phyloP scores from a whole-genome alignment of 2,888 invertebrate species.

The Cyclophora punctaria region DNA sequence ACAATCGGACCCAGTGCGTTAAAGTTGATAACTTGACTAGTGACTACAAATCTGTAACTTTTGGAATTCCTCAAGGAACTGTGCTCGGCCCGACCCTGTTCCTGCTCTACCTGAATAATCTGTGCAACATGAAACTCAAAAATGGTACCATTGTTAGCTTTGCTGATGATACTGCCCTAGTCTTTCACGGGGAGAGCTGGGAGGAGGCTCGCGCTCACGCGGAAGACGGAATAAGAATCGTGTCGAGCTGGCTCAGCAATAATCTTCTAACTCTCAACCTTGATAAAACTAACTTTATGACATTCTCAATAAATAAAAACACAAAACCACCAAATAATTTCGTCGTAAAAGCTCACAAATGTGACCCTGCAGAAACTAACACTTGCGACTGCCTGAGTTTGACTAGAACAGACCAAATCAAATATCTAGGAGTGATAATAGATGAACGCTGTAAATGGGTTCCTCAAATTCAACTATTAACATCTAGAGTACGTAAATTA shows the following conservation, averaged over 20 bases:
- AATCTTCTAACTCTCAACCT: slow-evolving; percentile 4
- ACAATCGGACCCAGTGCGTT: slow-evolving; percentile 1
- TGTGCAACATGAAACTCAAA: slow-evolving; percentile 2
- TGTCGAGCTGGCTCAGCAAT: not conserved
- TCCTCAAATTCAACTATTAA: too few species aligned
- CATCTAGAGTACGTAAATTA: too few species aligned
- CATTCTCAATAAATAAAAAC: not conserved
- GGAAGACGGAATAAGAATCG: slow-evolving; percentile 1
- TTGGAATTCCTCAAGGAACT: slow-evolving; percentile 10
- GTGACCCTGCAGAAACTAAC: not conserved
- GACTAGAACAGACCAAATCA: too few species aligned
- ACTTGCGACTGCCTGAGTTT: too few species aligned
- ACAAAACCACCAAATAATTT: not conserved
- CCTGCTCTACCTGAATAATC: slow-evolving; percentile 7
- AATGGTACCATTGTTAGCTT: not conserved
- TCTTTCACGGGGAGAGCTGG: not conserved
- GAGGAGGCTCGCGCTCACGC: not conserved
- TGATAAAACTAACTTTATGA: slow-evolving; percentile 4
- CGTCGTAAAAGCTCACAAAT: not conserved
- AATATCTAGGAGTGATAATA: too few species aligned
- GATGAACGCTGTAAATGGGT: too few species aligned
- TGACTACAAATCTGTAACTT: not conserved
- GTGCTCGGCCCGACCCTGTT: slow-evolving; percentile 11
- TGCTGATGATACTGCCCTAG: slow-evolving; percentile 4
- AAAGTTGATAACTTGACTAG: slow-evolving; percentile 1